A percentile compares a stretch with the other conserved stretches of the same genome.
These are phyloP conservation scores for Rhysida immarginata DNA, from an alignment of 1,140 invertebrate genomes.

Conservation along the genomic window DNA sequence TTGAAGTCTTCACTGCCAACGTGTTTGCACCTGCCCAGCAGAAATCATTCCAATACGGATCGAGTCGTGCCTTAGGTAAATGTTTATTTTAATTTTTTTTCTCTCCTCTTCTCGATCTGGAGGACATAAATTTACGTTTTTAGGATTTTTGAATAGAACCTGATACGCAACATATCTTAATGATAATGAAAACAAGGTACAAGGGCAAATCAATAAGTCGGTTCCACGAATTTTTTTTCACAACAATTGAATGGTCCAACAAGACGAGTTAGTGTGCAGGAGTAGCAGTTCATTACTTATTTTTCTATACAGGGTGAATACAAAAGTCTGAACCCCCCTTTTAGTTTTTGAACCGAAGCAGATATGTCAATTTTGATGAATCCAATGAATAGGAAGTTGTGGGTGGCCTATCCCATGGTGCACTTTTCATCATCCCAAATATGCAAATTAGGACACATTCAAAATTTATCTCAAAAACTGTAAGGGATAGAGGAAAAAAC, in stretches of 20 bases:
- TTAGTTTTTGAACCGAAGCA: too few species aligned
- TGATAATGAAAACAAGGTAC: not conserved
- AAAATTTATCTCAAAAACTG: too few species aligned
- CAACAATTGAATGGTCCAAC: not conserved
- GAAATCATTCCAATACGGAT: slow-evolving; percentile 8
- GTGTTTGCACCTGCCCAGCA: slow-evolving; percentile 61
- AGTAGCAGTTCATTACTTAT: too few species aligned
- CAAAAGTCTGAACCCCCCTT: too few species aligned
- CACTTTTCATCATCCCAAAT: too few species aligned
- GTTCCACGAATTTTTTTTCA: not conserved
- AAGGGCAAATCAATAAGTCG: not conserved
- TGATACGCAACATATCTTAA: not conserved
- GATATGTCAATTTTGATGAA: too few species aligned
- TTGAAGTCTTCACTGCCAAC: slow-evolving; percentile 76
- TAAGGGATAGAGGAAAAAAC: too few species aligned
- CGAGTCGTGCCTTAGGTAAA: slow-evolving; percentile 5
- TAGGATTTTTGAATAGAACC: not conserved
- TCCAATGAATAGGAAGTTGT: too few species aligned
- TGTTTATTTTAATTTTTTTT: not conserved
- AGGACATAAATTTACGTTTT: not conserved
- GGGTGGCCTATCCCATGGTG: too few species aligned
- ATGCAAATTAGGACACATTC: too few species aligned
- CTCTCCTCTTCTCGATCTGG: not conserved
- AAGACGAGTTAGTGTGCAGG: not conserved
- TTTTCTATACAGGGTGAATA: too few species aligned